Base-by-base conservation (phyloP, 2,797 vertebrate species). In the Galago senegalensis region DNA sequence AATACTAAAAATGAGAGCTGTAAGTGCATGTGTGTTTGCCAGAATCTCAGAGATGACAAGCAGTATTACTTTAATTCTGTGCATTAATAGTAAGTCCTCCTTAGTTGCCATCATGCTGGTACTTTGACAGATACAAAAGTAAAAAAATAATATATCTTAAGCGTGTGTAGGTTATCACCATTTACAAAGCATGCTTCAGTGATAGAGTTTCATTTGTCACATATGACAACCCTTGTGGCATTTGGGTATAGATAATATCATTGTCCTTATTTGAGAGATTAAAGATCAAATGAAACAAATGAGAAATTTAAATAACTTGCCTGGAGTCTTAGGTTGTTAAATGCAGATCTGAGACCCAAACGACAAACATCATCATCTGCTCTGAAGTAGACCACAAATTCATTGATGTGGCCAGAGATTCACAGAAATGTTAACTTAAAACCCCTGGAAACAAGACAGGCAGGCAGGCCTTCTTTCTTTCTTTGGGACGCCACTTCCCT, bases 1-100 rank as follows among this genome's bases (percentile, higher is more conserved):
- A 72, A 75, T 89, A 81, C 25, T 79, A 72, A 79, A 21, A 84
- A 53, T 80, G 56, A 91, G 0, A 70, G 14, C 76, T 93, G 23
- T 87, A 49, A 89, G 29, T 80, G 9, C 21, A 34, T 60, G 7
- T 80, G 7, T 81, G 7, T 89, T 81, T 94, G 11, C 86, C 31
- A 18, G 93, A 83, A 21, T 63, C 77, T 67, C 73, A 77, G 83
- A 96, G 40, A 81, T 3, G 67, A 34, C 60, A 87, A 67, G 14
- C 77, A 83, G 77, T n/a, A 81, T 83, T 58, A 88, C 14, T 93
- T 95, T 88, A 83, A 73, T 93, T 84, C 40, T 56, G 23, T 40
- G 29, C 27, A 37, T 85, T 94, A 63, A 72, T 31, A 84, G n/a
- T 85, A 93, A 92, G 10, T 65, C 29, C 46, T 89, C 27, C 27